Base-by-base conservation (phyloP, 2,797 vertebrate genomes). In the Coranthus polyacanthus region DNA sequence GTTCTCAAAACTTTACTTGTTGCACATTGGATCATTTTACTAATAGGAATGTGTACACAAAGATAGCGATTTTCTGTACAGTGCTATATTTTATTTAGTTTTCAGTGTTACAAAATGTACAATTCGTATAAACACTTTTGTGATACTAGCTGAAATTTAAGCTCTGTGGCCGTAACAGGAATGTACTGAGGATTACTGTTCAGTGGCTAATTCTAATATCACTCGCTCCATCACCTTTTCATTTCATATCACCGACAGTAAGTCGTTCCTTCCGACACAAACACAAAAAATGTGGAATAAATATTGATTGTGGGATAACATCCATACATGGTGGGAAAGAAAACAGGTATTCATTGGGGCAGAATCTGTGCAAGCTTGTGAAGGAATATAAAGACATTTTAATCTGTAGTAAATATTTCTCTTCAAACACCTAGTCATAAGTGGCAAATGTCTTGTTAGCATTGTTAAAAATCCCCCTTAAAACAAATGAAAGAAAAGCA, bases 91-190 rank as follows among this genome's bases (percentile, higher is more conserved):
- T 94, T 93, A 93, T 94, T 93, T 45, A 83, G 77, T 88, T 72
- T 75, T 89, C 47, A 85, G 72, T 78, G 88, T 87, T 93, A 93
- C 87, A 89, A 93, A 92, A 86, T 89, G 37, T 92, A 94, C 92
- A 93, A 68, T 81, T 81, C 77, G 77, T 89, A 88, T 83, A 92
- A 93, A 92, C 81, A 88, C 74, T 85, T 58, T 61, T 76, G 72
- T 57, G 29, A 64, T 76, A 76, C 26, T 59, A 87, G 83, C 46
- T 74, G 78, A 83, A 90, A 76, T 55, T 51, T 64, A 46, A 72
- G 71, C 64, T 86, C 68, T 81, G 86, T 76, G 76, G 60, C 65
- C 71, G 56, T 62, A 63, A 85, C 75, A 49, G 87, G 73, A 83
- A 86, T 72, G 73, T 71, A 77, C 46, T 75, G 85, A 32, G 75